Conservation (phyloP, 2,797 vertebrate species). For the Poeciliopsis presidionis region DNA sequence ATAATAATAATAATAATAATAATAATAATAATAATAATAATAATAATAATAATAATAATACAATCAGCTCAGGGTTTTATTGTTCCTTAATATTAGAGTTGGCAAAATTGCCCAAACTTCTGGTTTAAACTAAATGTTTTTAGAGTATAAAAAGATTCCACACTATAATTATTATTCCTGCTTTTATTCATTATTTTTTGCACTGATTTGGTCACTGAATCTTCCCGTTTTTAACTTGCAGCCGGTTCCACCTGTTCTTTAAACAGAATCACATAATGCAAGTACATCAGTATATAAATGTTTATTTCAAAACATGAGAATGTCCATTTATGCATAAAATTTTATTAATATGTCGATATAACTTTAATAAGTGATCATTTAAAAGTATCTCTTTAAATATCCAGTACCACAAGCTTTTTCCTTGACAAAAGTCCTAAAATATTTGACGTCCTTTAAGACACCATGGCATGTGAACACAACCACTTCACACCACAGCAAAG, state of each 20-base stretch:
- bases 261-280: conserved; percentile 26
- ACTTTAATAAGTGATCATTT: conserved; percentile 66
- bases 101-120: background rate
- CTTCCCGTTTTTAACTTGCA: background rate
- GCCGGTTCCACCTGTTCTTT: background rate
- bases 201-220: background rate
- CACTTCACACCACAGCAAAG: conserved; percentile 75
- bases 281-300: conserved; percentile 75
- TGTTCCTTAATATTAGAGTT: background rate
- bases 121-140: background rate
- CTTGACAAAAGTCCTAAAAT: conserved; percentile 61
- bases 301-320: conserved; percentile 83
- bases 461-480: conserved; percentile 74
- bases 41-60: background rate
- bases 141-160: background rate
- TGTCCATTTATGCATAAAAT: conserved; percentile 75
- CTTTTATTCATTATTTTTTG: background rate
- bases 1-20: background rate
- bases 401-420: conserved; percentile 65
- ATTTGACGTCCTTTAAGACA: conserved; percentile 52
- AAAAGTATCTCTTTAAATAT: conserved; percentile 74
- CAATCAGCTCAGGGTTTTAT: background rate
- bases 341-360: conserved; percentile 73
- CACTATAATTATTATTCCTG: background rate
- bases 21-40: background rate